Base-by-base conservation (phyloP, 2,797 vertebrate species). In the Ctenopoma kingsleyae region DNA sequence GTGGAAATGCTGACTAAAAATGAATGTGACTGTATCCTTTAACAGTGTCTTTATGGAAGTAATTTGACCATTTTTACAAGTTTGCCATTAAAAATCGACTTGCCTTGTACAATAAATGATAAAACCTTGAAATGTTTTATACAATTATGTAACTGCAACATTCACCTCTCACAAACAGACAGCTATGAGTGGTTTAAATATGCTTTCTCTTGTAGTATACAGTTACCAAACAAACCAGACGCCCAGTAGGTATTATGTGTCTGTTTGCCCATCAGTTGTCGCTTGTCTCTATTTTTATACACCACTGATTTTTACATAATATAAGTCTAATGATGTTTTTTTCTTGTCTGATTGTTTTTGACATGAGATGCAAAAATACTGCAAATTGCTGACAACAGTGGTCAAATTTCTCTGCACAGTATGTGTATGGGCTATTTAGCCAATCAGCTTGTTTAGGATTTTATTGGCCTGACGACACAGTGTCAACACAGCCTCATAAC, bases 401-500 rank as follows among this genome's bases (percentile, higher is more conserved):
- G 9, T 47, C 4, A 11, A 8, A 19, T 41, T 15, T 1, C 11
- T 38, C 6, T 9, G 1, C 17, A 10, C 15, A 16, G 46, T 51
- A 16, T 30, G 5, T 30, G 5, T 40, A 19, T 19, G 4, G 25
- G 8, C 13, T 4, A 22, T 4, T 10, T 30, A 27, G 6, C 4
- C 23, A 52, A 6, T 48, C 17, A 35, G 6, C 22, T 44, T 41
- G 22, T 71, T 74, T 51, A 9, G 25, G 10, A 22, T 32, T 47
- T 43, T 47, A 84, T 67, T 82, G 13, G 30, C 3, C 55, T 54
- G 73, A 30, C 80, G 78, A 83, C 76, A 83, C 55, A 3, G 1
- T 48, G 70, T 84, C 66, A 78, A 71, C 76, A 60, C 52, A 7
- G 16, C 20, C 30, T 64, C 22, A 75, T 73, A 62, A 48, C 12